Evolutionary conservation across 2,113 vertebrate species (phyloP).

Genomic region (Nesogale talazaci): DNA sequence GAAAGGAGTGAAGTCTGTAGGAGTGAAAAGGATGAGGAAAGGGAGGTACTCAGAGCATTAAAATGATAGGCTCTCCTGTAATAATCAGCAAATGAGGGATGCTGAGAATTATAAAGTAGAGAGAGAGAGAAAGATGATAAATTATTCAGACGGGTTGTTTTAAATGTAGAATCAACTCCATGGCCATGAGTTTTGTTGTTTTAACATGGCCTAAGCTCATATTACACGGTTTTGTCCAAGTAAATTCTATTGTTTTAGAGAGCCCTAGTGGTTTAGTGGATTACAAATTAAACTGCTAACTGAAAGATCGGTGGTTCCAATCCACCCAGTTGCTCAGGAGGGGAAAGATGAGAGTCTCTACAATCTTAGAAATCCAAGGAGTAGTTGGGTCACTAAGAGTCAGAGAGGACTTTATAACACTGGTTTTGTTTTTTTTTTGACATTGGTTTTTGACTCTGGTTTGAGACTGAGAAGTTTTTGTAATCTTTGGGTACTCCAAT

Average conservation of each 20-base stretch:
- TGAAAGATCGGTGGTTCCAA: too few relatives aligned
- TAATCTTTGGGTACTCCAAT: neutral
- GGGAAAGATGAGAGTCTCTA: too few relatives aligned
- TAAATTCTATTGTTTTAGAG: neutral
- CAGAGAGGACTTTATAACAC: too few relatives aligned
- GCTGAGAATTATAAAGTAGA: conserved; percentile 37
- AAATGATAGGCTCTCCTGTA: neutral
- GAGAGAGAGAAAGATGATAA: conserved; percentile 13
- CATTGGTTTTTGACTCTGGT: too few relatives aligned
- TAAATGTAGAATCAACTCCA: too few relatives aligned
- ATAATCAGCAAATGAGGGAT: neutral
- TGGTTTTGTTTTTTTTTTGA: too few relatives aligned
- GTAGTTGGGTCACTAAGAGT: too few relatives aligned
- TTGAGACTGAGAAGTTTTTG: conserved; percentile 22
- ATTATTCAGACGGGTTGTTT: neutral
- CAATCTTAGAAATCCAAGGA: too few relatives aligned
- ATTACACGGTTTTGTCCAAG: neutral
- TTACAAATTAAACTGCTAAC: too few relatives aligned
- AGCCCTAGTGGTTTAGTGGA: too few relatives aligned
- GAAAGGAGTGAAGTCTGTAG: neutral
- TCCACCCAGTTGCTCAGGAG: too few relatives aligned
- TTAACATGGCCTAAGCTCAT: neutral
- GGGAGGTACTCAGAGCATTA: conserved; percentile 2
- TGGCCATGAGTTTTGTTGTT: neutral
- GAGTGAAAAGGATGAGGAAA: neutral